Conservation (phyloP, 2,888 invertebrate genomes). For the Eupelmus urozonus region DNA sequence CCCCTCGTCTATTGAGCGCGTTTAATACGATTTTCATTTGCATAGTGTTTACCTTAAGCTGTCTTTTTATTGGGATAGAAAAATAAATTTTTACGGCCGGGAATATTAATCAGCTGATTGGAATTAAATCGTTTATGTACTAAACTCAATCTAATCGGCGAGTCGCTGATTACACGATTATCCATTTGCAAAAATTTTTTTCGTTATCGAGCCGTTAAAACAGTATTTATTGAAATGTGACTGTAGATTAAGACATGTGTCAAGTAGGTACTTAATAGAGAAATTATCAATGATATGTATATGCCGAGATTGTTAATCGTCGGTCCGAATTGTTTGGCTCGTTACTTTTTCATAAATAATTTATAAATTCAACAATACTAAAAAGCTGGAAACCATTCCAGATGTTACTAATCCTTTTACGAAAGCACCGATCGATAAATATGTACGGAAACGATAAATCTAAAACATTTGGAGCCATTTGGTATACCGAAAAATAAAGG, state of each 20-base stretch:
- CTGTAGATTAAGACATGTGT: constrained; percentile 8
- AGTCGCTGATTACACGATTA: not conserved
- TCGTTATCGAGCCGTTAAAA: not conserved
- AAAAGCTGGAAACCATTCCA: constrained; percentile 1
- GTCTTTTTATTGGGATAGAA: not conserved
- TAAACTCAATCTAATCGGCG: not conserved
- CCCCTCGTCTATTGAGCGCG: not conserved
- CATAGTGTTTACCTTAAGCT: too few species aligned
- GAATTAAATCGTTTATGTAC: not conserved
- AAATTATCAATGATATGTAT: not conserved
- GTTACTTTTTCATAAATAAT: constrained; percentile 6
- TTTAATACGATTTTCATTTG: too few species aligned
- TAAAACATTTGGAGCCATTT: constrained; percentile 40
- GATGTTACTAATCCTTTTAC: constrained; percentile 38
- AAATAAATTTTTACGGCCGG: not conserved
- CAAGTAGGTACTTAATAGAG: not conserved
- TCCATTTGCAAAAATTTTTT: not conserved
- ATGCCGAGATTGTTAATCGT: too few species aligned
- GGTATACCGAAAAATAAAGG: constrained; percentile 43
- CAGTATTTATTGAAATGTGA: not conserved
- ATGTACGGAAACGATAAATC: constrained; percentile 43
- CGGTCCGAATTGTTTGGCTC: not conserved
- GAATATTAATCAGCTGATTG: not conserved
- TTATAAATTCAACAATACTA: constrained; percentile 24
- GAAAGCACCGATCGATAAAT: constrained; percentile 15